Evolutionary conservation across 2,113 vertebrate species (phyloP).

Genomic region (Upupa epops): DNA sequence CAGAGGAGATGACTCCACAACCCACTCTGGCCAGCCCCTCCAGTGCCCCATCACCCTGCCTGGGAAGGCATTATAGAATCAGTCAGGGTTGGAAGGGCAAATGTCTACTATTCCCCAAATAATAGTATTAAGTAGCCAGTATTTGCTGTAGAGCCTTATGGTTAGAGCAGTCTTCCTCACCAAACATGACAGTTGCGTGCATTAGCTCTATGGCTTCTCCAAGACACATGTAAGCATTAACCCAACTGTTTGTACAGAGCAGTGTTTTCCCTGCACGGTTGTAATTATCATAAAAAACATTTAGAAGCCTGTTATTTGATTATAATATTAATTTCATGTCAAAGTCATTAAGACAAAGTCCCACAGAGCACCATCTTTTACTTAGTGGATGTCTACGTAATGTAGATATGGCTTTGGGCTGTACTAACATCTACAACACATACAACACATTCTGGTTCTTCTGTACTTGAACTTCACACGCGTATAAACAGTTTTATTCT

Average conservation of each 20-base stretch:
- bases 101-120: neutral
- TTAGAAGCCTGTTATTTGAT: neutral
- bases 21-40: too few relatives aligned
- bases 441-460: neutral
- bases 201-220: neutral
- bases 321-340: too few relatives aligned
- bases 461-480: neutral
- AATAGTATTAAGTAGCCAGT: neutral
- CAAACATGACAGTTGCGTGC: fast-evolving
- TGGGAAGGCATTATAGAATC: too few relatives aligned
- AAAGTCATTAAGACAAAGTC: too few relatives aligned
- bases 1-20: too few relatives aligned
- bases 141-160: neutral
- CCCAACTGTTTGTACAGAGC: neutral
- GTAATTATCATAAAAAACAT: neutral
- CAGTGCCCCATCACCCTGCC: too few relatives aligned
- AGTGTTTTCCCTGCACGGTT: neutral
- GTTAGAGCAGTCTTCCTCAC: neutral
- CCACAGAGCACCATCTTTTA: neutral
- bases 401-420: neutral
- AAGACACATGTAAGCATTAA: neutral
- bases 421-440: neutral
- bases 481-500: neutral
- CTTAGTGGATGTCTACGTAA: neutral
- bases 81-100: too few relatives aligned